Percentiles rank a stretch among this genome's conserved stretches.
Conservation (phyloP, 2,113 vertebrate genomes). For the Dissostichus mawsoni region DNA sequence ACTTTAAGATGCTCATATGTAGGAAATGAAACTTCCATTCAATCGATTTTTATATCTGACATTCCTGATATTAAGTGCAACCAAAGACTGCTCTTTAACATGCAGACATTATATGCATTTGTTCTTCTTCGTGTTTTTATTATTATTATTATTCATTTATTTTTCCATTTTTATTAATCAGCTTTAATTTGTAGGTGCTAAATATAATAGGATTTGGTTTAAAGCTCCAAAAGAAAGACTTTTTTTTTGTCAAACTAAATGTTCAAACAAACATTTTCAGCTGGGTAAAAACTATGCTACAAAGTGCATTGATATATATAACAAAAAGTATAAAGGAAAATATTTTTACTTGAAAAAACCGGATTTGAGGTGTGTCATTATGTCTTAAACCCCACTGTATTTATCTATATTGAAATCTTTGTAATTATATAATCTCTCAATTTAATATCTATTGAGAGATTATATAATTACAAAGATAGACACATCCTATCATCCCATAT, state of each 20-base stretch:
- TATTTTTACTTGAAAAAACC: too few relatives aligned
- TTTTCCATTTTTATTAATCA: background rate
- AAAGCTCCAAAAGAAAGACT: background rate
- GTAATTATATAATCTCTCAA: slow-evolving; percentile 6
- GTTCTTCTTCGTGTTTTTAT: background rate
- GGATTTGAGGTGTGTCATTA: background rate
- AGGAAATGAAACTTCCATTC: background rate
- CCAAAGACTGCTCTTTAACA: background rate
- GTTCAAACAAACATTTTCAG: too few relatives aligned
- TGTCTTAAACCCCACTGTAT: background rate
- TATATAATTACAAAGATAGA: too few relatives aligned
- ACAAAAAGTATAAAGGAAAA: background rate
- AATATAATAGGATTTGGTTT: background rate
- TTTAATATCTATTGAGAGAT: slow-evolving; percentile 1
- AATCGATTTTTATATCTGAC: slow-evolving; percentile 1
- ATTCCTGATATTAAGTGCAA: background rate
- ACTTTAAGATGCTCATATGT: background rate
- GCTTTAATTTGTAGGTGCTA: slow-evolving; percentile 1
- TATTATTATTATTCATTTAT: background rate
- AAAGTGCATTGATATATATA: background rate
- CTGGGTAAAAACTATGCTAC: background rate
- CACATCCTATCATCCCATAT: slow-evolving; percentile 18
- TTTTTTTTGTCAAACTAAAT: background rate
- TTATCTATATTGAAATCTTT: too few relatives aligned
- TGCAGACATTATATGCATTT: background rate